These are phyloP conservation scores for Pteromalus puparum DNA, from an alignment of 1,140 invertebrate species.

Conservation along the genomic window DNA sequence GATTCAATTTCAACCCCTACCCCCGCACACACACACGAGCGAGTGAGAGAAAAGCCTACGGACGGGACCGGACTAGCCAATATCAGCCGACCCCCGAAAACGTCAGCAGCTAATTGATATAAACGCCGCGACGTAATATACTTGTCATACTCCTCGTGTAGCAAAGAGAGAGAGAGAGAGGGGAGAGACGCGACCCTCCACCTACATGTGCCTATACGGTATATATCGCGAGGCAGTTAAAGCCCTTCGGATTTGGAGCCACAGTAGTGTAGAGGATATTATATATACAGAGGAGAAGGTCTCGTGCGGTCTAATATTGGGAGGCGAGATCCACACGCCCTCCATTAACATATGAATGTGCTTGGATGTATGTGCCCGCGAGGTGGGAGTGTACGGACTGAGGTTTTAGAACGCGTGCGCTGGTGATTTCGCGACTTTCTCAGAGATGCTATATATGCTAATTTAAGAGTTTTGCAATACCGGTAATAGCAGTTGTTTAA, in stretches of 20 bases:
- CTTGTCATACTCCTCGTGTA: conserved; percentile 66
- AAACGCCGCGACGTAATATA: conserved; percentile 71
- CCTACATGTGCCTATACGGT: background rate
- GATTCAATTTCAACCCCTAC: conserved; percentile 34
- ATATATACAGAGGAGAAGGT: background rate
- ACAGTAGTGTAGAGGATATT: background rate
- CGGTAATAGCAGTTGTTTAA: too few relatives aligned
- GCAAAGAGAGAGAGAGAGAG: background rate
- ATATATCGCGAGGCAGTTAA: background rate
- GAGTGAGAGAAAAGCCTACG: background rate
- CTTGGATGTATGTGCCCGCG: background rate
- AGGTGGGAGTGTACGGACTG: background rate
- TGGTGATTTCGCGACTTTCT: too few relatives aligned
- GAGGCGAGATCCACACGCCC: conserved; percentile 1
- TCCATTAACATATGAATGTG: conserved; percentile 69
- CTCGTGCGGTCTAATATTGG: background rate
- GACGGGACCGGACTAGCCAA: background rate
- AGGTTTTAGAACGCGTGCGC: background rate
- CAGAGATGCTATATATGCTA: too few relatives aligned
- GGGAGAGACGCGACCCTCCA: conserved; percentile 18
- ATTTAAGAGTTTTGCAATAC: too few relatives aligned
- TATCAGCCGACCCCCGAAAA: conserved; percentile 61
- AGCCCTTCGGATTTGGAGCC: background rate
- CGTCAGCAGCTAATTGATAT: conserved; percentile 72
- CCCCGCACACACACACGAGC: too few relatives aligned